phyloP scores from a whole-genome alignment of 2,113 vertebrate species.

The Tursiops truncatus region DNA sequence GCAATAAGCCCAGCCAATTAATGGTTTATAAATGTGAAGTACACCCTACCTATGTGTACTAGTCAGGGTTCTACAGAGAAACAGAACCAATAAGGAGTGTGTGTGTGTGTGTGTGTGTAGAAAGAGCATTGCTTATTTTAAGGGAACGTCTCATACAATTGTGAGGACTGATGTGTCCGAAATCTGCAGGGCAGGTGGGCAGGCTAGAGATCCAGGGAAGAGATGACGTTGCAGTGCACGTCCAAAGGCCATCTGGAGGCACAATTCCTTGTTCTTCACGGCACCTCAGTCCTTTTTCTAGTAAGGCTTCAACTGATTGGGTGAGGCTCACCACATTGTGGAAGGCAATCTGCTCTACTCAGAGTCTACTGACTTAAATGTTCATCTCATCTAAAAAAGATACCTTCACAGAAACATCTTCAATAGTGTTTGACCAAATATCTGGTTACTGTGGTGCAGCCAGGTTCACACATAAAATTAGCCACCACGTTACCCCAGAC shows the following conservation, averaged over 20 bases:
- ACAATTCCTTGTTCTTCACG: background rate
- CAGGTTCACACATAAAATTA: background rate
- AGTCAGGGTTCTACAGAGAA: background rate
- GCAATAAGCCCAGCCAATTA: background rate
- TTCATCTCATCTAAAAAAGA: background rate
- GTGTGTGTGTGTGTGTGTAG: background rate
- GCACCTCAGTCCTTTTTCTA: background rate
- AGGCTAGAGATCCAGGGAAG: background rate
- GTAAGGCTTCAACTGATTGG: background rate
- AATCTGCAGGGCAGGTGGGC: background rate
- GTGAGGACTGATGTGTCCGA: background rate
- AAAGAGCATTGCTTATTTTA: background rate
- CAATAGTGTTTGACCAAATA: background rate
- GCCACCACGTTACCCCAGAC: too few relatives aligned
- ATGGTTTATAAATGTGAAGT: background rate
- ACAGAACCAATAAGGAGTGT: background rate
- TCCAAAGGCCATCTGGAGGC: background rate
- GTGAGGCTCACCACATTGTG: background rate
- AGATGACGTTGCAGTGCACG: accelerated
- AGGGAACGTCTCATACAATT: background rate
- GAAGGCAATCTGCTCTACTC: background rate
- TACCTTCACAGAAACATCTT: background rate
- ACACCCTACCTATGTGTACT: background rate
- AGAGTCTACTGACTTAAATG: background rate
- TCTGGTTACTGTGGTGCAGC: too few relatives aligned